Conservation (phyloP, 2,888 invertebrate genomes). For the Anoplius nigerrimus region DNA sequence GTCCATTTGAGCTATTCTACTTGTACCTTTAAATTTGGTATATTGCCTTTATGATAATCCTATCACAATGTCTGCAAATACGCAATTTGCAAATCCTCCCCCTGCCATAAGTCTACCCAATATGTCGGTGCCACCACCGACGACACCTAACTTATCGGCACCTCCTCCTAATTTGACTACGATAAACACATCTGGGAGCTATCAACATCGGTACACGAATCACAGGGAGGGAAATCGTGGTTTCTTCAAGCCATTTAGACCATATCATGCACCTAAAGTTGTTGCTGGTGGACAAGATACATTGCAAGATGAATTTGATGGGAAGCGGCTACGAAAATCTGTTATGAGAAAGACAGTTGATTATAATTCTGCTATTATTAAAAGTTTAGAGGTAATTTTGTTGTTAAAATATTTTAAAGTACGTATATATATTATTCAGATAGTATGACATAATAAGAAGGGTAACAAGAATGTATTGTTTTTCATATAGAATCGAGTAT, state of each 20-base stretch:
- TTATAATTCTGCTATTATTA: constrained; percentile 96
- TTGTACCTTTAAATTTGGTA: constrained; percentile 32
- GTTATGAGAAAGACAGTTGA: constrained; percentile 98
- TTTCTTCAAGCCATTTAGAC: constrained; percentile 76
- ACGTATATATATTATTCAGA: not conserved
- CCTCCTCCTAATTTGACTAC: constrained; percentile 73
- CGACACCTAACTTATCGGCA: constrained; percentile 71
- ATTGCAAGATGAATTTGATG: constrained; percentile 92
- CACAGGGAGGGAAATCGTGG: constrained; percentile 70
- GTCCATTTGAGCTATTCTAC: constrained; percentile 30
- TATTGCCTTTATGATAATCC: constrained; percentile 14
- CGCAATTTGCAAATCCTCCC: constrained; percentile 68
- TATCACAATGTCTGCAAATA: constrained; percentile 65
- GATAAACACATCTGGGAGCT: constrained; percentile 68
- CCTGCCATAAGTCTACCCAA: constrained; percentile 74
- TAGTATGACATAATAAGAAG: not conserved
- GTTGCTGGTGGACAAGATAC: constrained; percentile 70
- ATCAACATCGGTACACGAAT: constrained; percentile 68
- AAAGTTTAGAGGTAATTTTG: constrained; percentile 86
- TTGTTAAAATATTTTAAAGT: no score
- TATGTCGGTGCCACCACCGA: constrained; percentile 73
- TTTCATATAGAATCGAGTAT: constrained; percentile 85
- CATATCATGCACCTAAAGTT: constrained; percentile 74
- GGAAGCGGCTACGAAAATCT: constrained; percentile 95
- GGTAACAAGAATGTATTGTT: constrained; percentile 22